A percentile compares a stretch with the other conserved stretches of the same genome.
These are phyloP conservation scores for Gastracanthus pulcherrimus DNA, from an alignment of 2,888 invertebrate species.

Conservation along the genomic window DNA sequence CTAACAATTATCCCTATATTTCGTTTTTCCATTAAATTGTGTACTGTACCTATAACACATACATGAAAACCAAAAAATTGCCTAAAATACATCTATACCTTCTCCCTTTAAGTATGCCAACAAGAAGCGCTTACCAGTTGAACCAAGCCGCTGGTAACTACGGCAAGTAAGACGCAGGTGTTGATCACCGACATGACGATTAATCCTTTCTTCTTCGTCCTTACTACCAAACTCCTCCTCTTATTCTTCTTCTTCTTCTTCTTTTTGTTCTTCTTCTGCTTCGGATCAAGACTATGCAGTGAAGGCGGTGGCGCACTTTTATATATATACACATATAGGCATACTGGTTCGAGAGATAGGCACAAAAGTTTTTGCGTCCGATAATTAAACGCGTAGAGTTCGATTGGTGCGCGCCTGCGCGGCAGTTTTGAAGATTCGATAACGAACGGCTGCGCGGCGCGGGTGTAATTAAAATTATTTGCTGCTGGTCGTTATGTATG, in stretches of 20 bases:
- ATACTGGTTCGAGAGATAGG: neutral
- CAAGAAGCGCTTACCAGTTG: neutral
- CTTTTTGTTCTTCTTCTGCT: neutral
- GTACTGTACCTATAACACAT: no score
- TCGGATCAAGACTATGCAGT: neutral
- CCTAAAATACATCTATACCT: no score
- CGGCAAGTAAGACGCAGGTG: neutral
- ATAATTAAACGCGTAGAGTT: neutral
- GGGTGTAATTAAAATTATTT: neutral
- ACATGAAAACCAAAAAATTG: no score
- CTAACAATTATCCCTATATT: no score
- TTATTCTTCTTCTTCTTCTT: neutral
- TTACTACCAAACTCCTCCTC: neutral
- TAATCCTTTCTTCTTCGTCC: neutral
- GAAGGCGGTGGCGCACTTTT: neutral
- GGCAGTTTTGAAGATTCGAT: neutral
- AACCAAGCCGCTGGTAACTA: neutral
- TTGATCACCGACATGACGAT: neutral
- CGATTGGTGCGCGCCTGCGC: neutral
- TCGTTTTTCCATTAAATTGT: no score
- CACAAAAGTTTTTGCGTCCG: conserved; percentile 1
- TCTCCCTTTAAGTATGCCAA: neutral
- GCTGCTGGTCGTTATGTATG: neutral
- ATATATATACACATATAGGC: neutral
- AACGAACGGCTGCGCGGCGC: no score